Percentiles rank a stretch among this genome's conserved stretches.
Evolutionary conservation across 2,888 invertebrate genomes (phyloP).

Genomic region (Zygogramma bicolorata): DNA sequence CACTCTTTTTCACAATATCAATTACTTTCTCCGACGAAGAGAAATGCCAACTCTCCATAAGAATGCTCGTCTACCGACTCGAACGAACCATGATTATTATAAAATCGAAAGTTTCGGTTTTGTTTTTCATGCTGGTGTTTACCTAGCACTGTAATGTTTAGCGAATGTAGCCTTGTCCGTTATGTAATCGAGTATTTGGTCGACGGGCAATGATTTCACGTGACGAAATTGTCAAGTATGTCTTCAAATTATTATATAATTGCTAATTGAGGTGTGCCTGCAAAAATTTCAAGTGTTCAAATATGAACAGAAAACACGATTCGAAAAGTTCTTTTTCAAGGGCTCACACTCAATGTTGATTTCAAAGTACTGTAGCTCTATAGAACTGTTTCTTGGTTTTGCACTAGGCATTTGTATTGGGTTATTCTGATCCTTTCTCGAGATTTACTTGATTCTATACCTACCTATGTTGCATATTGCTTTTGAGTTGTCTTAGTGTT

Average conservation of each 20-base stretch:
- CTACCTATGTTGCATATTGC: too few relatives aligned
- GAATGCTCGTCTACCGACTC: conserved; percentile 8
- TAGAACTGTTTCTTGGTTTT: too few relatives aligned
- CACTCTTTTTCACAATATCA: conserved; percentile 56
- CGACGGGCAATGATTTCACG: conserved; percentile 14
- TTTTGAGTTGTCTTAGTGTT: too few relatives aligned
- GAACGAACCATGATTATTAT: conserved; percentile 11
- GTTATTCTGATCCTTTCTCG: too few relatives aligned
- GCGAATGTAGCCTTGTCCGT: conserved; percentile 17
- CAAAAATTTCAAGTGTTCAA: background rate
- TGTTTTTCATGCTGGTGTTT: conserved; percentile 25
- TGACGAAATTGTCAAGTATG: conserved; percentile 21
- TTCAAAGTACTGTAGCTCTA: too few relatives aligned
- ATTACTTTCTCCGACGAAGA: conserved; percentile 53
- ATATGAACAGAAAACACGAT: too few relatives aligned
- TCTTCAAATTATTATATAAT: conserved; percentile 13
- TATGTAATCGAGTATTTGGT: conserved; percentile 7
- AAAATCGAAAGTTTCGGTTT: conserved; percentile 37
- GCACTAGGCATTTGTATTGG: too few relatives aligned
- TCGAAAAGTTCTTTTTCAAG: too few relatives aligned
- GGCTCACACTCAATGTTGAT: too few relatives aligned
- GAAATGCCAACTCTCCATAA: conserved; percentile 41
- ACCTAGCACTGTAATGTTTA: conserved; percentile 13
- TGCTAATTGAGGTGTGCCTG: background rate
- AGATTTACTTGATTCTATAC: too few relatives aligned